Base-by-base conservation (phyloP, 2,888 invertebrate genomes). In the Himalopsyche anomala region DNA sequence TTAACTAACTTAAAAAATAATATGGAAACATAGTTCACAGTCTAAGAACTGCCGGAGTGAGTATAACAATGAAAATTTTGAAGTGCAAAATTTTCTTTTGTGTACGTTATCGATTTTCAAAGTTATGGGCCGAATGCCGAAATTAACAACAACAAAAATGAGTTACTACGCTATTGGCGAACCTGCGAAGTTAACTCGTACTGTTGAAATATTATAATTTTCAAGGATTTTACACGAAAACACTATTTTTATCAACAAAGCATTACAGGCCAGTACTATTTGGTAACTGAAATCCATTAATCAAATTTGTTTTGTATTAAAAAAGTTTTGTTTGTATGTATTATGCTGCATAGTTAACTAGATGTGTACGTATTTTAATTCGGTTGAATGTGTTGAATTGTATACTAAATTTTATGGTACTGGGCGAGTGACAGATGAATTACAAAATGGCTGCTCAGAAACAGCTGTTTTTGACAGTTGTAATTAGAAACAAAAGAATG, bases 31-130 rank as follows among this genome's bases (percentile, higher is more conserved):
- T 45, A 45, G 0, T 45, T n/a, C n/a, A 69, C 69, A 69, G 69
- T 69, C 9, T 38, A 0, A 74, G 74, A 74, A 8, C 38, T 12
- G 4, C 36, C 4, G 74, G 36, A 36, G 38, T 74, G 28, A 28
- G 28, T 15, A 15, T 36, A 36, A 74, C 74, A 74, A 74, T 74
- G 74, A 74, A 74, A 36, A 74, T 74, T 74, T 28, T 74, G 74
- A 74, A 74, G 74, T 74, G 74, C 74, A 74, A 36, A 74, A 74
- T 74, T 74, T 74, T 74, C 74, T 74, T 74, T 74, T 74, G 74
- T 74, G 9, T 11, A 28, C 19, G 19, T 19, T 74, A 74, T 74
- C 36, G 74, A 36, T 74, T 38, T 38, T 74, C 74, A 74, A 74
- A 74, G 74, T 74, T 74, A 74, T 74, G 15, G 74, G 15, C 74